Conservation (phyloP, 1,140 invertebrate genomes). For the Polyergus mexicanus region DNA sequence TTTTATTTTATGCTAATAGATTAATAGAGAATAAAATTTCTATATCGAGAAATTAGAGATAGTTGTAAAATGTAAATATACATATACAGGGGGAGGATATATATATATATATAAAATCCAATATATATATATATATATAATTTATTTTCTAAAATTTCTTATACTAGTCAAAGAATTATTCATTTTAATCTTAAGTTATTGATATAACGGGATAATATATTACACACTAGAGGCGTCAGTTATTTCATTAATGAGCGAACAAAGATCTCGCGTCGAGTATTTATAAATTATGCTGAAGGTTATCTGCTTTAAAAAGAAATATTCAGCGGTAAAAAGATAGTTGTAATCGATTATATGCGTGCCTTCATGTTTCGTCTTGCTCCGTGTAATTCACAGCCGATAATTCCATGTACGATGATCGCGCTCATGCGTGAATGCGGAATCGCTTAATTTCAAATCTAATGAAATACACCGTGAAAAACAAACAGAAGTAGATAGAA, state of each 20-base stretch:
- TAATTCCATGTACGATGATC: conserved; percentile 50
- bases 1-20: neutral
- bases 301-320: conserved; percentile 66
- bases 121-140: neutral
- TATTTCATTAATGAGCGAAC: conserved; percentile 54
- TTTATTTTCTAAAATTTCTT: conserved; percentile 9
- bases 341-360: conserved; percentile 49
- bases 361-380: conserved; percentile 36
- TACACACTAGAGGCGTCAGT: conserved; percentile 21
- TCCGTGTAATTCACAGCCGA: conserved; percentile 44
- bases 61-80: neutral
- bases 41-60: neutral
- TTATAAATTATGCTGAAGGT: conserved; percentile 44
- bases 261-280: conserved; percentile 29
- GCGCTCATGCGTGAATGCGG: conserved; percentile 72
- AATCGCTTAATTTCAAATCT: conserved; percentile 73
- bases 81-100: no score
- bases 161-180: conserved; percentile 10
- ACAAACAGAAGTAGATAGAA: neutral
- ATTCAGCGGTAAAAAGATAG: conserved; percentile 65
- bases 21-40: conserved; percentile 5
- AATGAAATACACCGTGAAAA: conserved; percentile 16
- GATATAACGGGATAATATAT: conserved; percentile 41
- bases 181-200: conserved; percentile 46
- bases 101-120: neutral